Evolutionary conservation across 2,888 invertebrate genomes (phyloP).

Genomic region (Pollenia griseotomentosa): DNA sequence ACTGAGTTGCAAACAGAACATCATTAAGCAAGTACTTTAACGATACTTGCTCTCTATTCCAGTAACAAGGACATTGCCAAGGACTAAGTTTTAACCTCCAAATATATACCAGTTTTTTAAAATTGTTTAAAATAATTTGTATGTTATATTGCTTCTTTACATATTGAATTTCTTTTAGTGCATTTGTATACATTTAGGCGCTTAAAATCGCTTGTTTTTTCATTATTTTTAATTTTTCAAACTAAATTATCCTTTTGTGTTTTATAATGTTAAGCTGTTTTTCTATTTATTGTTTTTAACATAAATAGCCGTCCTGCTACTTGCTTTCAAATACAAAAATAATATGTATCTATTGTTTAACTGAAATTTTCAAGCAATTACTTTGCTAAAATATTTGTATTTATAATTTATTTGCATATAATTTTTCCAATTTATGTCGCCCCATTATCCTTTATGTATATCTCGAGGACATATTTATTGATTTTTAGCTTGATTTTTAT

Average conservation of each 20-base stretch:
- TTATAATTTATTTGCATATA: slow-evolving; percentile 43
- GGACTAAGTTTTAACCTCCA: no score
- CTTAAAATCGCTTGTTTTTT: not conserved
- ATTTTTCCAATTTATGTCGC: slow-evolving; percentile 14
- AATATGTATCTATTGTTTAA: slow-evolving; percentile 37
- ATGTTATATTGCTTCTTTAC: no score
- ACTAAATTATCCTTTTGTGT: slow-evolving; percentile 41
- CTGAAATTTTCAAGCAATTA: no score
- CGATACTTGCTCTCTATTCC: no score
- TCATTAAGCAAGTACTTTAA: no score
- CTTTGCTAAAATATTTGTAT: no score
- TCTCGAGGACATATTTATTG: slow-evolving; percentile 3
- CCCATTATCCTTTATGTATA: slow-evolving; percentile 16
- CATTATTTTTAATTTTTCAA: not conserved
- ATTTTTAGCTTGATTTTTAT: not conserved
- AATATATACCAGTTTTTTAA: no score
- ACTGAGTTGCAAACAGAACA: no score
- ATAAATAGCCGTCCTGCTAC: not conserved
- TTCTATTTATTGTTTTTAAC: not conserved
- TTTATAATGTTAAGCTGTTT: slow-evolving; percentile 7
- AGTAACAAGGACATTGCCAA: no score
- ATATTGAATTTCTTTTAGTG: no score
- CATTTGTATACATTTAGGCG: not conserved
- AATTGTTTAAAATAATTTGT: no score
- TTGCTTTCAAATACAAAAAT: slow-evolving; percentile 7